Conservation (phyloP, 1,140 invertebrate genomes). For the Oedothorax gibbosus region DNA sequence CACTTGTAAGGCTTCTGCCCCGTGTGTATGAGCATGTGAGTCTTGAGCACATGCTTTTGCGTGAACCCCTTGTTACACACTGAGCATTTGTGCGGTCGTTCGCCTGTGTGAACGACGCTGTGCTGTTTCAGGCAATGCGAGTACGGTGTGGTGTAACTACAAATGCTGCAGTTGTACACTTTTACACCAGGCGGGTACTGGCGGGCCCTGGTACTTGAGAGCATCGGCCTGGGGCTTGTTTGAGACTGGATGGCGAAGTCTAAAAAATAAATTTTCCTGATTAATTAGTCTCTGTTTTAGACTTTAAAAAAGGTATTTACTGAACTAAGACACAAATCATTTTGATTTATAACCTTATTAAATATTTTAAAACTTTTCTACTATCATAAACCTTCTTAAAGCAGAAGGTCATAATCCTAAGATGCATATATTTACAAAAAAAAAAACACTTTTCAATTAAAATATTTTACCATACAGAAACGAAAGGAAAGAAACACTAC, state of each 20-base stretch:
- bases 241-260: too few relatives aligned
- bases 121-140: conserved; percentile 82
- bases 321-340: too few relatives aligned
- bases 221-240: neutral
- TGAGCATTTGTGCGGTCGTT: conserved; percentile 89
- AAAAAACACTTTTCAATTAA: too few relatives aligned
- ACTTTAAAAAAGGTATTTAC: neutral
- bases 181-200: neutral
- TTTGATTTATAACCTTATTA: too few relatives aligned
- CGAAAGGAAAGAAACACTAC: too few relatives aligned
- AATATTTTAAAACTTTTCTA: too few relatives aligned
- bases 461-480: too few relatives aligned
- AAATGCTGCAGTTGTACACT: conserved; percentile 2
- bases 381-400: too few relatives aligned
- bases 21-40: conserved; percentile 81
- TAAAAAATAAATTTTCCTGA: too few relatives aligned
- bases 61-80: conserved; percentile 93
- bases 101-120: conserved; percentile 83
- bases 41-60: conserved; percentile 73
- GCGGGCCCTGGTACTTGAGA: neutral
- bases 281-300: too few relatives aligned
- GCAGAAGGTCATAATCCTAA: too few relatives aligned
- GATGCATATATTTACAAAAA: too few relatives aligned
- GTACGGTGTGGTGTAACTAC: conserved; percentile 55
- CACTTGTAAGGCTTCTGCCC: conserved; percentile 81